Conservation (phyloP, 2,888 invertebrate genomes). For the Tachina fera region DNA sequence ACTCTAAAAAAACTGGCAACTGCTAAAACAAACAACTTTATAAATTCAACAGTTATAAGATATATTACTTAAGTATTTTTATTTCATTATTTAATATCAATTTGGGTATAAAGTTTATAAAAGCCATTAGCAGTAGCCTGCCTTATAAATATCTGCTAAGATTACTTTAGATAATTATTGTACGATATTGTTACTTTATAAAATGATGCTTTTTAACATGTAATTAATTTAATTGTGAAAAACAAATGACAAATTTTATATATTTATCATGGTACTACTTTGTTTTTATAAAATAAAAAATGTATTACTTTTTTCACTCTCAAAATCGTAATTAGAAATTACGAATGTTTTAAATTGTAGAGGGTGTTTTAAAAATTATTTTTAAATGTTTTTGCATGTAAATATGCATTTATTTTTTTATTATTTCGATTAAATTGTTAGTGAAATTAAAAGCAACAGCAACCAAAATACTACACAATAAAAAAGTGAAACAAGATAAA, state of each 20-base stretch:
- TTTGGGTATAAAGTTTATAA: neutral
- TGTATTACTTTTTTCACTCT: neutral
- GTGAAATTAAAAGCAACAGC: slow-evolving; percentile 20
- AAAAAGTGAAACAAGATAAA: slow-evolving; percentile 30
- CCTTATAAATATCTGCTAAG: neutral
- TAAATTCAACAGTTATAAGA: neutral
- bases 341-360: neutral
- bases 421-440: slow-evolving; percentile 57
- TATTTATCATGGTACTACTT: neutral
- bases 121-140: neutral
- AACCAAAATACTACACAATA: slow-evolving; percentile 6
- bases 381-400: slow-evolving; percentile 60
- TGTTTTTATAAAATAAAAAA: neutral
- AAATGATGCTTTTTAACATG: slow-evolving; percentile 23
- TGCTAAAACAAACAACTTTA: neutral
- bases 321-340: slow-evolving; percentile 13
- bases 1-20: neutral
- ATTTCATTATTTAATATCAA: neutral
- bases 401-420: slow-evolving; percentile 5
- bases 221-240: slow-evolving; percentile 46
- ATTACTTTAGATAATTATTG: neutral
- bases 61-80: neutral
- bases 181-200: no score
- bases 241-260: slow-evolving; percentile 23
- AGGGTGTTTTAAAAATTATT: slow-evolving; percentile 12